Evolutionary conservation across 1,140 invertebrate genomes (phyloP).

Genomic region (Halesus radiatus): DNA sequence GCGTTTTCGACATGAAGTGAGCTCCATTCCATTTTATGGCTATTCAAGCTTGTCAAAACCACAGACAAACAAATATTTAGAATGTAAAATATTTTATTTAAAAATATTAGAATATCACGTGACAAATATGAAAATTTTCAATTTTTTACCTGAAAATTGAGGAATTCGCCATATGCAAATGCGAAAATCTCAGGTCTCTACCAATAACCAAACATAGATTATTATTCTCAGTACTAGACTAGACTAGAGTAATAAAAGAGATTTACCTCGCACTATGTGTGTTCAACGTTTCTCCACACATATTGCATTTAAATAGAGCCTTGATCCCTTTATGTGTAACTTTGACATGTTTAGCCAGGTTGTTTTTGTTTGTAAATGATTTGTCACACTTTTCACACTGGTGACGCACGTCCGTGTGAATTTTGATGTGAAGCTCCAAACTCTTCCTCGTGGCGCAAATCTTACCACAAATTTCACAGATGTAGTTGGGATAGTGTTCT

Average conservation of each 20-base stretch:
- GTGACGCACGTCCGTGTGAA: constrained; percentile 46
- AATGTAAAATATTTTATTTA: no score
- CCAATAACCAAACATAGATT: no score
- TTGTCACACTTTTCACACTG: constrained; percentile 51
- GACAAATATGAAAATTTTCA: no score
- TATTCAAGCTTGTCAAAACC: no score
- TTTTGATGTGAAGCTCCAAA: constrained; percentile 50
- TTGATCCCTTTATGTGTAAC: constrained; percentile 53
- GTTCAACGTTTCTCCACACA: constrained; percentile 47
- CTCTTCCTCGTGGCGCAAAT: constrained; percentile 55
- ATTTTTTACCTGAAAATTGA: no score
- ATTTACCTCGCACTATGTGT: constrained; percentile 55
- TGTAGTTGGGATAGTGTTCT: constrained; percentile 56
- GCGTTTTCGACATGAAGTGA: no score
- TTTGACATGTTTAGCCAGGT: constrained; percentile 52
- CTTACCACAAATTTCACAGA: constrained; percentile 56
- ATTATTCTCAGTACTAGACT: no score
- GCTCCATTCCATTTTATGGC: no score
- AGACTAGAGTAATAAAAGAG: not conserved
- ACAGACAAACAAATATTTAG: no score
- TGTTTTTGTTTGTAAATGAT: constrained; percentile 55
- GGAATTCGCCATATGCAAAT: no score
- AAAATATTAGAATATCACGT: no score
- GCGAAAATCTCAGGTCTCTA: no score
- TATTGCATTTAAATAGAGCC: constrained; percentile 50